Evolutionary conservation across 1,140 invertebrate species (phyloP), one percentile per base, ranked within the genome.

Genomic region (Bombyx mandarina): DNA sequence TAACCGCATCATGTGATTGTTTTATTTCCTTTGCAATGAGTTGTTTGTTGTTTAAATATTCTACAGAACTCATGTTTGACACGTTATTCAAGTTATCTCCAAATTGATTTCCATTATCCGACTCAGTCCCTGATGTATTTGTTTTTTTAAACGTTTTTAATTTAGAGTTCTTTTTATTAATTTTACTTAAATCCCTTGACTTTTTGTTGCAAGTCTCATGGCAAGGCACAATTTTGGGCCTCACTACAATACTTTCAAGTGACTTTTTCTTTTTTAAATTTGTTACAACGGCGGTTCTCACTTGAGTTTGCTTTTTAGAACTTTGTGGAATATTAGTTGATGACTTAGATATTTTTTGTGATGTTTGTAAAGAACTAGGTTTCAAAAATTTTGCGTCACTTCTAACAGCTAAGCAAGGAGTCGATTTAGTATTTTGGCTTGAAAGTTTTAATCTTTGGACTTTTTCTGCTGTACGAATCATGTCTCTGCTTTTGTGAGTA

Each of bases 1-100:
- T 79, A 10, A 92, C 82, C n/a, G 80, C 80, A 60, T 91, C 88
- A 56, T 89, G 89, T 60, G 90, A 89, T 57, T 88, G 81, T 61
- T 81, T 89, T 26, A 91, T 89, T 63, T 90, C 84, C 52, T 89
- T 88, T 8, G 82, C 66, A n/a, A 79, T 86, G 42, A 73, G 61
- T 45, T 49, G n/a, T 58, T 64, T 69, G 43, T 46, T 54, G 53
- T 54, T 52, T 57, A 78, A 59, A 60, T 68, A 58, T 59, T 78
- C 74, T 56, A 52, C 64, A 4, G 62, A 72, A 26, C 69, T 58
- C 57, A 68, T 64, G 42, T 73, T 71, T 8, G 63, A 70, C 9
- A 53, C 26, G 49, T 75, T 65, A 45, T 62, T 57, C 58, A 67
- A 62, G 51, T 45, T 54, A 55, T 79, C 73, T 6, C 77, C 74